Evolutionary conservation across 2,888 invertebrate genomes (phyloP).

Genomic region (Eupeodes latifasciatus): DNA sequence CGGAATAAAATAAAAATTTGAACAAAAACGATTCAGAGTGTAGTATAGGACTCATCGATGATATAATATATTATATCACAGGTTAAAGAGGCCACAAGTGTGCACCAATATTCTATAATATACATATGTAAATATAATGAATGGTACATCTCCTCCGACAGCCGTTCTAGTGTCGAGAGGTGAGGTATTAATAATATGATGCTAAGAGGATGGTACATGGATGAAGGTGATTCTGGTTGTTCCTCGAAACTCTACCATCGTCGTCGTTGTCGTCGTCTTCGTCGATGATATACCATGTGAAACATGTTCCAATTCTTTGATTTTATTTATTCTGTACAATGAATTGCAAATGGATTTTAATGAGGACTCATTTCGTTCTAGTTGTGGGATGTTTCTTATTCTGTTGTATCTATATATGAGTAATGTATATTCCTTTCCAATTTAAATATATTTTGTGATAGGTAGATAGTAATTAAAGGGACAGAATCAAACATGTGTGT

Average conservation of each 20-base stretch:
- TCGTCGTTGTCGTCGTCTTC: not conserved
- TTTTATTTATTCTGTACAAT: conserved; percentile 70
- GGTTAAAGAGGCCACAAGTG: conserved; percentile 60
- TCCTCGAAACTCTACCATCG: not conserved
- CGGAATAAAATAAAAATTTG: not conserved
- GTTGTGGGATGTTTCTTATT: conserved; percentile 14
- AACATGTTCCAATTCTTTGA: conserved; percentile 72
- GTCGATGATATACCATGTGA: conserved; percentile 26
- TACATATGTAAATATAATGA: not conserved
- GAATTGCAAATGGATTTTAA: conserved; percentile 70
- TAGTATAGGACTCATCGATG: conserved; percentile 6
- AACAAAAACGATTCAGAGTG: not conserved
- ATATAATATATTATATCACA: conserved; percentile 41
- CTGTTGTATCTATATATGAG: not conserved
- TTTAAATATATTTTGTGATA: not conserved
- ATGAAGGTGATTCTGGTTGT: conserved; percentile 2
- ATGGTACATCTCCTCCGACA: not conserved
- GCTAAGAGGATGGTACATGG: not conserved
- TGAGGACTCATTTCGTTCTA: conserved; percentile 51
- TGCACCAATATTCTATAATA: not conserved
- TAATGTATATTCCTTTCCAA: not conserved
- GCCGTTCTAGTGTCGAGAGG: not conserved
- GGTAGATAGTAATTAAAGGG: not conserved
- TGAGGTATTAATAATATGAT: not conserved
- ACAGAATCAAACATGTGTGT: not conserved